These are phyloP conservation scores for Limanda limanda DNA, from an alignment of 2,113 vertebrate genomes.

Conservation along the genomic window DNA sequence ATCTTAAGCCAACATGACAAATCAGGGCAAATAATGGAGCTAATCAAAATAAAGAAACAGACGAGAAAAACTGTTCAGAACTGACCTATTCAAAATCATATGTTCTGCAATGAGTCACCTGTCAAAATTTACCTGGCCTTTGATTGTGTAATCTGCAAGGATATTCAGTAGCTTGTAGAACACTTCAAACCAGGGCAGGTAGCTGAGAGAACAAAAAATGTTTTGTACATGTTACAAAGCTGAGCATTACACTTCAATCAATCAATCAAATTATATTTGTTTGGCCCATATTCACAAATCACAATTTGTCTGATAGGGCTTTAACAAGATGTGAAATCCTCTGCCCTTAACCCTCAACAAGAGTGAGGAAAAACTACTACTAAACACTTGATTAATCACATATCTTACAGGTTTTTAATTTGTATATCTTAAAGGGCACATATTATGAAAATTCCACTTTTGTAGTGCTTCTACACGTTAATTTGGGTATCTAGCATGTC, in stretches of 20 bases:
- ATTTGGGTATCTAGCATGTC: too few relatives aligned
- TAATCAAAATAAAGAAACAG: not conserved
- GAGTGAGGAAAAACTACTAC: too few relatives aligned
- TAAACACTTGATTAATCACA: not conserved
- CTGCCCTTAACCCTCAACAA: too few relatives aligned
- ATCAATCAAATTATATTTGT: too few relatives aligned
- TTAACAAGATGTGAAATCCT: too few relatives aligned
- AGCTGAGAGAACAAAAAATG: slow-evolving; percentile 80
- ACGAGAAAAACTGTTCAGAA: not conserved
- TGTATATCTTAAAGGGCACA: too few relatives aligned
- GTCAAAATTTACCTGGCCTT: slow-evolving; percentile 88
- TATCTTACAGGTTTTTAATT: not conserved
- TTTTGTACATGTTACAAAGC: not conserved
- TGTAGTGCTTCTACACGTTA: too few relatives aligned
- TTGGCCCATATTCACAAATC: too few relatives aligned
- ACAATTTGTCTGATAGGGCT: too few relatives aligned
- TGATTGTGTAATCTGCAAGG: slow-evolving; percentile 93
- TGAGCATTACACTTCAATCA: not conserved
- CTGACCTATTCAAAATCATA: too few relatives aligned
- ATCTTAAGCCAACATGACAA: not conserved
- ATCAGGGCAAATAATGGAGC: not conserved
- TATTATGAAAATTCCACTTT: too few relatives aligned
- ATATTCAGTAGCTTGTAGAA: slow-evolving; percentile 98
- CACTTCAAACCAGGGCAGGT: slow-evolving; percentile 98
- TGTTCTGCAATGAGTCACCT: not conserved